phyloP scores from a whole-genome alignment of 2,797 vertebrate genomes.

The Sphenopsis melanotis region DNA sequence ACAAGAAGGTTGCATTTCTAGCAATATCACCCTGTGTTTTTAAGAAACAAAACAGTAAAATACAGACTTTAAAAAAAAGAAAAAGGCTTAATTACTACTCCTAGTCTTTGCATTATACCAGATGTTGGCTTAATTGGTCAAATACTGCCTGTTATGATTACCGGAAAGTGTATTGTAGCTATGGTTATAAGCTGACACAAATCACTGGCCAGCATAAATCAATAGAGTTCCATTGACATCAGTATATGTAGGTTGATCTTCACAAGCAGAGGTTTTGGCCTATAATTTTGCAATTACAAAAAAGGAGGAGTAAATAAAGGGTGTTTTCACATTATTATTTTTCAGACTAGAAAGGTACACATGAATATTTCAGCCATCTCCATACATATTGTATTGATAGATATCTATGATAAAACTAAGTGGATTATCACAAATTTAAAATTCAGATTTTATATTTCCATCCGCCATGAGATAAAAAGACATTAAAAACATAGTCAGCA shows the following conservation, averaged over 20 bases:
- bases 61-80: not conserved
- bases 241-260: not conserved
- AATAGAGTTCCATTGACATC: not conserved
- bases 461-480: not conserved
- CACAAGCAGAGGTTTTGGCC: not conserved
- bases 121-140: slow-evolving; percentile 21
- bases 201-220: not conserved
- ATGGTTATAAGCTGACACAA: not conserved
- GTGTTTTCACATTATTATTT: not conserved
- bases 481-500: not conserved
- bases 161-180: not conserved
- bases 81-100: not conserved
- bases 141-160: not conserved
- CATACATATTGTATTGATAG: not conserved
- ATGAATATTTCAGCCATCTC: not conserved
- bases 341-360: not conserved
- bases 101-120: not conserved
- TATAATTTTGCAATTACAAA: not conserved
- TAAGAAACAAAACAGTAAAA: not conserved
- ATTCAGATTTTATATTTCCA: not conserved
- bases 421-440: not conserved
- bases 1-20: not conserved
- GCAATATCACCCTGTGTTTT: not conserved
- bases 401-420: not conserved
- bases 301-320: not conserved